Conservation (phyloP, 2,888 invertebrate genomes). For the Ormyrus thymus region DNA sequence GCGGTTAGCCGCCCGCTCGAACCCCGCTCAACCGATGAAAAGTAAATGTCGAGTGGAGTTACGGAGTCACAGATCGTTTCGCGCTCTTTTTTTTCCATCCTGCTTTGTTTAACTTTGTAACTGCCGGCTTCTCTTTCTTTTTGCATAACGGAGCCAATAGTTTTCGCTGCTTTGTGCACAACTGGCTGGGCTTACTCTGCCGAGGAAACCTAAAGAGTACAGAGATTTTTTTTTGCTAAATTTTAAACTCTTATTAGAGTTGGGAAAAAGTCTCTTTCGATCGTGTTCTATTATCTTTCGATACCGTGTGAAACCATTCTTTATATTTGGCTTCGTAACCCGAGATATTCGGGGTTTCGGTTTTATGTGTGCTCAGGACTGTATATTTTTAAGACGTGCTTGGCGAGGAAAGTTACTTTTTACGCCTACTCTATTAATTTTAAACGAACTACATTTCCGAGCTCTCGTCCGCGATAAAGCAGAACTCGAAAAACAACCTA, state of each 20-base stretch:
- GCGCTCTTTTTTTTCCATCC: background rate
- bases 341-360: background rate
- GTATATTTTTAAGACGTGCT: conserved; percentile 8
- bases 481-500: too few species aligned
- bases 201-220: too few species aligned
- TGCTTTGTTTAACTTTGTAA: conserved; percentile 12
- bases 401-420: background rate
- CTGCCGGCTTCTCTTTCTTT: background rate
- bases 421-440: too few species aligned
- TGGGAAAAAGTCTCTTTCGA: conserved; percentile 1
- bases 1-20: conserved; percentile 34
- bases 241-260: background rate
- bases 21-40: conserved; percentile 2
- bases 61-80: background rate
- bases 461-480: too few species aligned
- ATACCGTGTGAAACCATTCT: conserved; percentile 4
- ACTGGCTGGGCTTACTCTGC: background rate
- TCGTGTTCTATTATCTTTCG: conserved; percentile 30
- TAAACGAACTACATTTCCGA: too few species aligned
- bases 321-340: conserved; percentile 14
- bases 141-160: too few species aligned
- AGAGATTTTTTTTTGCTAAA: too few species aligned
- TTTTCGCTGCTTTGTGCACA: background rate
- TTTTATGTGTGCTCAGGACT: background rate
- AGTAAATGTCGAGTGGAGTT: conserved; percentile 8